Percentiles rank a stretch among this genome's conserved stretches.
These are phyloP conservation scores for Nipponia nippon DNA, from an alignment of 2,113 vertebrate genomes.

Conservation along the genomic window DNA sequence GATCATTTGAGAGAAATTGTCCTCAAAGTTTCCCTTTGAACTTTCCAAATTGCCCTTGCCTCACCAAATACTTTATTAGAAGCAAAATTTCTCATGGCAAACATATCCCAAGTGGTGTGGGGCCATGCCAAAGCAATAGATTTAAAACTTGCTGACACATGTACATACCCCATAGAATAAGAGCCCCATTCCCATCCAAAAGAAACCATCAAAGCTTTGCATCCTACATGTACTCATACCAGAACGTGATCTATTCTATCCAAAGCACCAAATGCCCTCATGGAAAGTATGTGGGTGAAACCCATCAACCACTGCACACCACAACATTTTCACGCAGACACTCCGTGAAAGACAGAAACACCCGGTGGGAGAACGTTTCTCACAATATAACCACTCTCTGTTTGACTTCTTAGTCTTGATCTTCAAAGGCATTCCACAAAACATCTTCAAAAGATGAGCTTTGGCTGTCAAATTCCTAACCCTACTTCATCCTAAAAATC, in stretches of 20 bases:
- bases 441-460: constrained; percentile 45
- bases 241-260: constrained; percentile 40
- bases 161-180: constrained; percentile 4
- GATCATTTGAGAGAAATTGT: constrained; percentile 3
- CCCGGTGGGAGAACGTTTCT: background rate
- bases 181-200: background rate
- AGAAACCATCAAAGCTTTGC: constrained; percentile 46
- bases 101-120: background rate
- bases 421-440: constrained; percentile 62
- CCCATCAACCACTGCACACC: background rate
- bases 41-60: background rate
- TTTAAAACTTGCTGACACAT: constrained; percentile 42
- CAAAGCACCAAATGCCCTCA: constrained; percentile 29
- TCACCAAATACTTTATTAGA: background rate
- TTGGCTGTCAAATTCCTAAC: constrained; percentile 6
- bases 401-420: constrained; percentile 46
- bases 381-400: background rate
- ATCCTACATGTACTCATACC: constrained; percentile 16
- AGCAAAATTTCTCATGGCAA: constrained; percentile 26
- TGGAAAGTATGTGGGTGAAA: constrained; percentile 50
- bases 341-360: constrained; percentile 9
- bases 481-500: background rate
- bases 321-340: background rate
- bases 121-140: background rate
- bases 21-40: constrained; percentile 18